Conservation (phyloP, 2,113 vertebrate genomes). For the Grallaria varia region DNA sequence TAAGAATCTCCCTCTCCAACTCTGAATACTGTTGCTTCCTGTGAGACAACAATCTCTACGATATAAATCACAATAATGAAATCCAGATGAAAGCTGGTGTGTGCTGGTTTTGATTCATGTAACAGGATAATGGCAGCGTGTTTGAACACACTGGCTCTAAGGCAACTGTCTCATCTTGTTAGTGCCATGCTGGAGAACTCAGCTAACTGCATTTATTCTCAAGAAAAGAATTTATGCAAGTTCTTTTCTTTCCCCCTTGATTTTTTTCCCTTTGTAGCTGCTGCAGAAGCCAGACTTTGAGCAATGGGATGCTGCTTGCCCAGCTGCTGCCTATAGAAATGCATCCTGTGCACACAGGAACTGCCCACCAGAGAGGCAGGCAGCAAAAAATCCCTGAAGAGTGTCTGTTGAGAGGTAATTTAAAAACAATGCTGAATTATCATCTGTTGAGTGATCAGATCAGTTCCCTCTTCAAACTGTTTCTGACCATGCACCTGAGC, state of each 20-base stretch:
- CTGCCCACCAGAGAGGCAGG: not conserved
- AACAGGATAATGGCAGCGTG: conserved; percentile 45
- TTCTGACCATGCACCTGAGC: not conserved
- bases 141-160: conserved; percentile 41
- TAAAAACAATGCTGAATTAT: not conserved
- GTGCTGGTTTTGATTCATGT: conserved; percentile 55
- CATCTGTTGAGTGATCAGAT: not conserved
- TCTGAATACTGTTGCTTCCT: conserved; percentile 15
- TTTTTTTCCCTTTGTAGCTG: not conserved
- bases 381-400: not conserved
- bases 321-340: not conserved
- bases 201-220: not conserved
- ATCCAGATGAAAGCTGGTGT: conserved; percentile 59
- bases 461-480: not conserved
- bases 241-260: not conserved
- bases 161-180: conserved; percentile 55
- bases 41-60: conserved; percentile 12
- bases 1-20: conserved; percentile 13
- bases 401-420: not conserved
- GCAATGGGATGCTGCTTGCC: not conserved
- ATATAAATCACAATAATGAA: conserved; percentile 60
- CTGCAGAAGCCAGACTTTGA: not conserved
- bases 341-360: not conserved
- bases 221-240: not conserved
- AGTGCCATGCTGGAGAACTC: conserved; percentile 15